These are phyloP conservation scores for Paedocypris sp. DNA, from an alignment of 2,113 vertebrate genomes.

Conservation along the genomic window DNA sequence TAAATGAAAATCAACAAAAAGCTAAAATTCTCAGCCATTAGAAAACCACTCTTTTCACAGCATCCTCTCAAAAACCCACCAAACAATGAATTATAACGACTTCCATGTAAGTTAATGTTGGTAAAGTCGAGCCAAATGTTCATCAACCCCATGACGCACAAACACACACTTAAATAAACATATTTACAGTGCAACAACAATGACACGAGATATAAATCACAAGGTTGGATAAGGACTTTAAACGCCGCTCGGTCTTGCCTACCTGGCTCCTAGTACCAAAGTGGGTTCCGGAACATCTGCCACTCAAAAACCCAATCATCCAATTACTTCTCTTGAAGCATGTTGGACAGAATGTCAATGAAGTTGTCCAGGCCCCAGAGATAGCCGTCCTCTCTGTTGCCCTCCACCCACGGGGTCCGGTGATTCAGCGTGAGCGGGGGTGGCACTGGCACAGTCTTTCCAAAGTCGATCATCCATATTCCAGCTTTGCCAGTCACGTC, in stretches of 20 bases:
- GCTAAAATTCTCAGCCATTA: no score
- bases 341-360: conserved; percentile 56
- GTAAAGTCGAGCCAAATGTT: neutral
- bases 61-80: neutral
- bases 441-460: conserved; percentile 65
- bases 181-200: conserved; percentile 26
- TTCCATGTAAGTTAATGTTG: neutral
- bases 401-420: conserved; percentile 70
- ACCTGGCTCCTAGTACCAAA: no score
- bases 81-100: neutral
- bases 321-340: conserved; percentile 40
- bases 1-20: no score
- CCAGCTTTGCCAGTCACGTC: conserved; percentile 63
- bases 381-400: conserved; percentile 76
- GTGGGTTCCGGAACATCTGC: no score
- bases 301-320: neutral
- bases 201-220: neutral
- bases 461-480: conserved; percentile 87
- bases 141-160: neutral
- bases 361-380: conserved; percentile 81
- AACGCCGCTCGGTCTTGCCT: no score
- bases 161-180: conserved; percentile 26
- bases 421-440: conserved; percentile 63
- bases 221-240: neutral
- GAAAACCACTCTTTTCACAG: neutral